Percentiles rank a stretch among this genome's conserved stretches.
Conservation (phyloP, 2,797 vertebrate species). For the Hydrophis major region DNA sequence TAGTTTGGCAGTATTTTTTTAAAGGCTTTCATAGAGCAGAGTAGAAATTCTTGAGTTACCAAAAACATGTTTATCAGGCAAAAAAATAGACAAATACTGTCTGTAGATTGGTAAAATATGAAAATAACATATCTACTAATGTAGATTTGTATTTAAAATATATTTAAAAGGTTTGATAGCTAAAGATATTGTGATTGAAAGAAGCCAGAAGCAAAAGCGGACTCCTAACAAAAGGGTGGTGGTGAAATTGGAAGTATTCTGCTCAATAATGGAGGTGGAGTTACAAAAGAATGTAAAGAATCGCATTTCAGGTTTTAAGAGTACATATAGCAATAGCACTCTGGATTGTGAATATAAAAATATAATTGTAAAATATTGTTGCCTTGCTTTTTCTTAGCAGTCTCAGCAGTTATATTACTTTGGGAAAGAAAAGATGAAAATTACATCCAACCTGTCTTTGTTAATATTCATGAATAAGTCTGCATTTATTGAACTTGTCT, state of each 20-base stretch:
- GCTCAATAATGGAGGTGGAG: background rate
- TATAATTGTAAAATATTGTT: background rate
- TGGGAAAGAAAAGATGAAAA: background rate
- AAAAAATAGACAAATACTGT: background rate
- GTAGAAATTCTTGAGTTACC: background rate
- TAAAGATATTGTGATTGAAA: background rate
- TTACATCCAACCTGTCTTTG: background rate
- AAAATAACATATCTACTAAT: background rate
- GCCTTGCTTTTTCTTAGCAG: too few relatives aligned
- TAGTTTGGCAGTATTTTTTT: too few relatives aligned
- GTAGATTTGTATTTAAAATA: background rate
- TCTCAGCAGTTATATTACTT: background rate
- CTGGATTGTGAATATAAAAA: background rate
- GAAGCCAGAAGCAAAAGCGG: background rate
- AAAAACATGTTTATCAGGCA: background rate
- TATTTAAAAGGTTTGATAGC: background rate
- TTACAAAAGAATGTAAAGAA: background rate
- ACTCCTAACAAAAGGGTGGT: background rate
- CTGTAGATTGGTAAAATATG: background rate
- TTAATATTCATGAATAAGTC: background rate
- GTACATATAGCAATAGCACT: background rate
- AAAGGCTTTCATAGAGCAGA: background rate
- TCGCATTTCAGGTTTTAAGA: background rate
- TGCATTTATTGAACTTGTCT: background rate
- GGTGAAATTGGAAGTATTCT: too few relatives aligned